phyloP scores from a whole-genome alignment of 2,888 invertebrate genomes.

The Spialia ferax region DNA sequence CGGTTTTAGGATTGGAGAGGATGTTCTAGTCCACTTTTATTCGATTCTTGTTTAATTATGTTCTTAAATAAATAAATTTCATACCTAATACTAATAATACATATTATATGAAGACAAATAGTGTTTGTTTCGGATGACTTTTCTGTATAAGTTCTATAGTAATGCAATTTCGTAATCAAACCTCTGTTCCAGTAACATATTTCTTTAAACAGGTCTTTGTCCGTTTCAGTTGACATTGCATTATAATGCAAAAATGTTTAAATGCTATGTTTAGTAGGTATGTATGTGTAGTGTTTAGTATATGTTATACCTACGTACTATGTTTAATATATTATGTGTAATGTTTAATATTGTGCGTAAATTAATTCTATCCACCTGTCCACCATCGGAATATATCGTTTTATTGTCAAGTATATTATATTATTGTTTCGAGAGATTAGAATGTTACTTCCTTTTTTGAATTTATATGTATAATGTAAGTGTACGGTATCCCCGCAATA shows the following conservation, averaged over 20 bases:
- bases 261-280: too few species aligned
- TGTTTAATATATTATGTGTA: neutral
- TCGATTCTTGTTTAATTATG: neutral
- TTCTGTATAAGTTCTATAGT: neutral
- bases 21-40: neutral
- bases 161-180: too few species aligned
- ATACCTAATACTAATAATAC: neutral
- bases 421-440: conserved; percentile 73
- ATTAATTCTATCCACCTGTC: conserved; percentile 9
- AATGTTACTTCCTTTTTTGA: conserved; percentile 79
- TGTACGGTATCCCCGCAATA: conserved; percentile 75
- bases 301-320: too few species aligned
- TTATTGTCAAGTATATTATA: conserved; percentile 54
- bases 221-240: too few species aligned
- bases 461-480: conserved; percentile 79
- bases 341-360: neutral
- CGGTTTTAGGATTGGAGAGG: neutral
- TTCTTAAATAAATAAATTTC: neutral
- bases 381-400: conserved; percentile 36
- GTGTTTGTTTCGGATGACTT: neutral
- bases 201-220: too few species aligned
- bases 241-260: too few species aligned
- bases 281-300: too few species aligned
- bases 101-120: neutral
- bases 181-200: too few species aligned